Percentiles rank a stretch among this genome's conserved stretches.
Conservation (phyloP, 1,140 invertebrate genomes). For the Metopolophium dirhodum region DNA sequence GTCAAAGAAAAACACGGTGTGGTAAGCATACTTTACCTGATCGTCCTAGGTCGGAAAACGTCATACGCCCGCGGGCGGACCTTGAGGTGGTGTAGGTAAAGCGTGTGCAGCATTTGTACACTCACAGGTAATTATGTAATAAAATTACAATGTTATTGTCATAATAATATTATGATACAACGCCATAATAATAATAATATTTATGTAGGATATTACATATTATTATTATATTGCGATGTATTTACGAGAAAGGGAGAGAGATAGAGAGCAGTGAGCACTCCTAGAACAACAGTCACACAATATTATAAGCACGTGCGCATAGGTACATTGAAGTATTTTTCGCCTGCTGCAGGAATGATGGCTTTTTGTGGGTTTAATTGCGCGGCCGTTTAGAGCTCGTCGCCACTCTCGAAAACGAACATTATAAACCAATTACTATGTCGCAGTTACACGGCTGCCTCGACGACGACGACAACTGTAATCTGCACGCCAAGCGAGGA, state of each 20-base stretch:
- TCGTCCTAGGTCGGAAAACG: no score
- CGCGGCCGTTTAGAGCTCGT: background rate
- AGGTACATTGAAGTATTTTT: background rate
- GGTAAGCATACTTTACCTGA: background rate
- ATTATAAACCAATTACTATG: background rate
- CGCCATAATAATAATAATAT: background rate
- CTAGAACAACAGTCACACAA: no score
- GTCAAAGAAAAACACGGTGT: no score
- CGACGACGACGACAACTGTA: no score
- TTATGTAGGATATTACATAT: no score
- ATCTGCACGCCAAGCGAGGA: no score
- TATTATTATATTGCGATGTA: no score
- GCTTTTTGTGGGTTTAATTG: slow-evolving; percentile 9
- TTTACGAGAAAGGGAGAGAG: no score
- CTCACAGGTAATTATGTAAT: no score
- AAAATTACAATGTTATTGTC: background rate
- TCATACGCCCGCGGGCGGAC: no score
- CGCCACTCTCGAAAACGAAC: background rate
- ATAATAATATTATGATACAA: background rate
- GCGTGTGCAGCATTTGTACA: background rate
- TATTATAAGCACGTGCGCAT: no score
- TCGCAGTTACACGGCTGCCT: background rate
- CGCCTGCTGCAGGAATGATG: background rate
- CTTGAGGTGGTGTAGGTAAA: background rate
- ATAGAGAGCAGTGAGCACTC: no score